phyloP scores from a whole-genome alignment of 2,888 invertebrate species.

The Apodemia zela region DNA sequence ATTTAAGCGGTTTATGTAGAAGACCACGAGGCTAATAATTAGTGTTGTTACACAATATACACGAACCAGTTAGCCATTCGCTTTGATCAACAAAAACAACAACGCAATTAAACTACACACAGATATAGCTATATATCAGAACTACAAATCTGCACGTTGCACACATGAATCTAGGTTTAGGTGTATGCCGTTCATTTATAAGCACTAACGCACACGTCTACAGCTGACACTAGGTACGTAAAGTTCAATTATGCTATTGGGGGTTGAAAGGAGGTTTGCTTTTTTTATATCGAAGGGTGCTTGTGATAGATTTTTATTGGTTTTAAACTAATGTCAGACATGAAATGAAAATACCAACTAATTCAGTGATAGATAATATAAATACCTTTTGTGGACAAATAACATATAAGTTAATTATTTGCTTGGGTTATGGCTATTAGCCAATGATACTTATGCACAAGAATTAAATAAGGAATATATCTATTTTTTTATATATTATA shows the following conservation, averaged over 20 bases:
- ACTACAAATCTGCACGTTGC: conserved; percentile 48
- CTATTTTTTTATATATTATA: no score
- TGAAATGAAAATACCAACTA: not conserved
- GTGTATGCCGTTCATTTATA: conserved; percentile 37
- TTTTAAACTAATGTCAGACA: not conserved
- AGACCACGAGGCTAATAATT: no score
- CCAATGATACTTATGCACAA: no score
- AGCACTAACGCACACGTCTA: conserved; percentile 41
- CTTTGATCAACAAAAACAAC: conserved; percentile 25
- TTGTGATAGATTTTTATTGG: conserved; percentile 23
- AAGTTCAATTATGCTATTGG: conserved; percentile 54
- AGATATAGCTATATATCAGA: not conserved
- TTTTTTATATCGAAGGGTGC: conserved; percentile 29
- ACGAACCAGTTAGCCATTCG: not conserved
- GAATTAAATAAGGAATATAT: no score
- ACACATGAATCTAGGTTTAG: conserved; percentile 41
- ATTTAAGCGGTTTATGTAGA: no score
- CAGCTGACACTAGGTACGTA: conserved; percentile 35
- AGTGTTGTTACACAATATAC: not conserved
- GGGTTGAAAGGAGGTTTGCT: conserved; percentile 32
- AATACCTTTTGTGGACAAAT: no score
- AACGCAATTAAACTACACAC: conserved; percentile 19
- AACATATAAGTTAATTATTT: no score
- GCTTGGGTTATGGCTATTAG: no score
- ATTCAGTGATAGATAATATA: not conserved